Base-by-base conservation (phyloP, 2,888 invertebrate species). In the Noctua fimbriata region DNA sequence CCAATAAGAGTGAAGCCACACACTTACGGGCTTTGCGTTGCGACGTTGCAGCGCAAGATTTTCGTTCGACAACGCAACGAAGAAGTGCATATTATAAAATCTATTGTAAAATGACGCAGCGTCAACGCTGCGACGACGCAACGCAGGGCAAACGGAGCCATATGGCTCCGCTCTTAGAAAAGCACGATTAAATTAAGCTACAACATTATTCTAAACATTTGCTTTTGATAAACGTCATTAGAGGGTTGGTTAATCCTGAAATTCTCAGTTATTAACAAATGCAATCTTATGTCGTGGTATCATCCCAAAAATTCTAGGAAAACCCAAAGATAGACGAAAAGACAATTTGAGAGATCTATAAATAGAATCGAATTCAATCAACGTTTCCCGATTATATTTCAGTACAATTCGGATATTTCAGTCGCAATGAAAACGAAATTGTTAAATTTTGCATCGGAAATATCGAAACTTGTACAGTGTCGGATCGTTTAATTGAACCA, bases 401-500 rank as follows among this genome's bases (percentile, higher is more conserved):
- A 71, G 3, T 41, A 72, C 41, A 32, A 69, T 79, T 82, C 32
- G 16, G 36, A 76, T 69, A 69, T 69, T 73, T 70, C 44, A 36
- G 14, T 32, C 9, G 52, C 52, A 16, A 32, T 44, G 72, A 65
- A 63, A 74, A 81, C 36, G 5, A 79, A 81, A 74, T 71, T 67
- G 41, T 52, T 77, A 81, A 77, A 72, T 70, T 63, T 66, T 55
- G 52, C 74, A 78, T 81, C 52, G 16, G 14, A 18, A 60, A 70
- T 69, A 74, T 58, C 36, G 65, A 36, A 84, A 75, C 67, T 81
- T 73, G 12, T 41, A 41, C 52, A 73, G 12, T 60, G 44, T 60
- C n/a, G n/a, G 41, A 69, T 60, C 71, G 24, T 58, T 70, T 73
- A 60, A 83, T 83, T 36, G 32, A 60, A 83, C 55, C 73, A 41